Conservation (phyloP, 2,888 invertebrate species). For the Perdita meconis region DNA sequence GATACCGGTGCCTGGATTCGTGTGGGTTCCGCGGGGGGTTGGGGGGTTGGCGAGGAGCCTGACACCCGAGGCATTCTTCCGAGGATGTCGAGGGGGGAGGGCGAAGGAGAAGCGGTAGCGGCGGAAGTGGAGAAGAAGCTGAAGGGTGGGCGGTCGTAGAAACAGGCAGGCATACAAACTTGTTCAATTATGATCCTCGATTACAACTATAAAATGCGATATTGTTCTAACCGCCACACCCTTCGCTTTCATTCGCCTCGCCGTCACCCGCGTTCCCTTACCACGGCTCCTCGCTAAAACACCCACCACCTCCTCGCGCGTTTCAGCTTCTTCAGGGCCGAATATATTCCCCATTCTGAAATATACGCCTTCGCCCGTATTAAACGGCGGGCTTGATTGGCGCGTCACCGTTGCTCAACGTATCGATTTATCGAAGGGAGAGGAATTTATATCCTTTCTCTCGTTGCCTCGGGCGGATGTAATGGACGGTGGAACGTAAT, state of each 20-base stretch:
- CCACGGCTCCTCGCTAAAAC: background rate
- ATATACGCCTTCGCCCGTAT: constrained; percentile 58
- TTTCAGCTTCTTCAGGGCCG: constrained; percentile 53
- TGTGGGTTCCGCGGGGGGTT: constrained; percentile 44
- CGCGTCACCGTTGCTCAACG: constrained; percentile 58
- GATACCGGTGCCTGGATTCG: constrained; percentile 65
- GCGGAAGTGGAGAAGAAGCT: constrained; percentile 29
- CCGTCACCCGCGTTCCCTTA: constrained; percentile 39
- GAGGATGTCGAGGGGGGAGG: constrained; percentile 74
- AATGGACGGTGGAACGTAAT: constrained; percentile 55
- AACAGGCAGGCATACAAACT: constrained; percentile 82
- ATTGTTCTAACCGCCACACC: constrained; percentile 76
- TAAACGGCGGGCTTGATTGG: constrained; percentile 60
- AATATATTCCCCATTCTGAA: constrained; percentile 56
- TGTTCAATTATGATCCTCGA: constrained; percentile 84
- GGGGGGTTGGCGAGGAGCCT: constrained; percentile 72
- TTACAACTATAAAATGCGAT: constrained; percentile 84
- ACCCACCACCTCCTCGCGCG: constrained; percentile 13
- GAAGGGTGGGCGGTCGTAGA: constrained; percentile 61
- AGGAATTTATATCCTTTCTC: constrained; percentile 62
- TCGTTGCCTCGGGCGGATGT: constrained; percentile 52
- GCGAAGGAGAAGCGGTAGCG: background rate
- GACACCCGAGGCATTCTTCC: constrained; percentile 82
- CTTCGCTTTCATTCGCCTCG: constrained; percentile 64
- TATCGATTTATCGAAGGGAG: constrained; percentile 62